Evolutionary conservation across 92 coral and sea anemone species (phyloP), one percentile per base, ranked within the genome.

Genomic region (Palythoa caribaeorum): DNA sequence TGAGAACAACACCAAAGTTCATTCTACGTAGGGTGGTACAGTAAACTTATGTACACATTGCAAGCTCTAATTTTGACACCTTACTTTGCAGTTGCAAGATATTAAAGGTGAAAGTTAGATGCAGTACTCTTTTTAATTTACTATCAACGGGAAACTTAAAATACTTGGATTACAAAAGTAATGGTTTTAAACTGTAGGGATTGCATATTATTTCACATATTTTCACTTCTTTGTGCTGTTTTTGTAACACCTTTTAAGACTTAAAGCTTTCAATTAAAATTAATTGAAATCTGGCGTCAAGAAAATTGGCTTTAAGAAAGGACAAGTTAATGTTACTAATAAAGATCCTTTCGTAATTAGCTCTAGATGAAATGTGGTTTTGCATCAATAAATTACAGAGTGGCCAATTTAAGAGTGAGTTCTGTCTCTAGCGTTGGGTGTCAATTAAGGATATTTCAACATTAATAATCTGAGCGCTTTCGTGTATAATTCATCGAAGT

Each of bases 361-460:
- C 70, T 63, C 70, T 63, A n/a, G 70, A 17, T n/a, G 10, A n/a
- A 63, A 63, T 63, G 70, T 35, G 70, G 70, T 63, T 63, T 63
- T 63, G 8, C 70, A 63, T 63, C 70, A 17, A 63, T n/a, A 21
- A 17, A 11, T 55, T 55, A 17, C 20, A 21, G 10, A 17, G 6
- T 63, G 20, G 70, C 70, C 35, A 63, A 63, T 63, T 63, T 17
- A 63, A n/a, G 8, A 63, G 10, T 5, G 17, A 35, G 19, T 63
- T 63, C 6, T 63, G 70, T 63, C 70, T 5, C 7, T 63, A 63
- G 70, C 7, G 20, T 7, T 63, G 35, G 6, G 70, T 9, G 70
- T 9, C 37, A 63, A 63, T 63, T 63, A 63, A 63, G 37, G 19
- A 59, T 14, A 17, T 59, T 59, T 59, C 14, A 59, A 14, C 1